Evolutionary conservation across 2,113 vertebrate species (phyloP), one percentile per base, ranked within the genome.

Genomic region (Numenius arquata): DNA sequence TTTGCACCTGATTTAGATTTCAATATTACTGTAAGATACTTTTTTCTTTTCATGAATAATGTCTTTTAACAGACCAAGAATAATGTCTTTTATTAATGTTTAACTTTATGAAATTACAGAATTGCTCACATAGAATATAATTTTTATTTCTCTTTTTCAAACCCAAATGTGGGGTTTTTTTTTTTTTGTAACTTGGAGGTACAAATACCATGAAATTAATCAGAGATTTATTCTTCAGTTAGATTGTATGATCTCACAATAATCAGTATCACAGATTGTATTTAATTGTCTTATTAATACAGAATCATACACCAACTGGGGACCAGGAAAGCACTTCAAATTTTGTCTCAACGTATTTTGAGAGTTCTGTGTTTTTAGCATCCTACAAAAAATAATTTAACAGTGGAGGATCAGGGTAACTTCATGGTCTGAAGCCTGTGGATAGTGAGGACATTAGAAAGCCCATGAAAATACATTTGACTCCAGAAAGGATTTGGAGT

Each of bases 1-100:
- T 97, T 90, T 84, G 34, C 56, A 65, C 55, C 36, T 81, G 80
- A 97, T 96, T 93, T 88, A 95, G 74, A 91, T 93, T 71, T 96
- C 89, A 89, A 5, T 90, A 84, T 48, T 85, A 87, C 67, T 90
- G 30, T 41, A 85, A 96, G 93, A 72, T 85, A 36, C n/a, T n/a
- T 72, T 65, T 62, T 90, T 52, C 38, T 84, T 79, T 85, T 59
- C 9, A 56, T 59, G 29, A 63, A 86, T 41, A 63, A 81, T 29
- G 8, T 12, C n/a, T 78, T 88, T 80, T 52, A 86, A 68, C 10
- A 74, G 18, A 70, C 47, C 53, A 76, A 66, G 56, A 75, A 61
- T 77, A 84, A 55, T 21, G 20, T 40, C 47, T 68, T 72, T 47
- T 34, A 67, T 36, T 45, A 36, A 75, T 55, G 21, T 56, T 83